Base-by-base conservation (phyloP, 1,140 invertebrate genomes). In the Papilio helenus region DNA sequence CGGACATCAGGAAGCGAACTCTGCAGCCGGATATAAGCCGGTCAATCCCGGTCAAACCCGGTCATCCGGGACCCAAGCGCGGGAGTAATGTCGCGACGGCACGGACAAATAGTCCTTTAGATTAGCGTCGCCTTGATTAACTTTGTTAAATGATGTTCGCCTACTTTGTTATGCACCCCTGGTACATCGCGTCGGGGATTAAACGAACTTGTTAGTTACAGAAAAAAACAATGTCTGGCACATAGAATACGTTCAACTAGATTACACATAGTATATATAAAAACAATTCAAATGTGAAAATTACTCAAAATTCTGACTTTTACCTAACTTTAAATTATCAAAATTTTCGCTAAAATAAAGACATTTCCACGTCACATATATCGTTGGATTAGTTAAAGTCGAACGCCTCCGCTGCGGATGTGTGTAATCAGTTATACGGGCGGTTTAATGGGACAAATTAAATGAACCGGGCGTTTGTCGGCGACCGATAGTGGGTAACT, bases 121-220 rank as follows among this genome's bases (percentile, higher is more conserved):
- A 91, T 92, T 90, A 91, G 86, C 84, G 81, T 84, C 86, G 87
- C 87, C 87, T 90, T 92, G 89, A 92, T 92, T 92, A 92, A 91
- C 90, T 90, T 86, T 86, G 86, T 86, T 81, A 80, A 85, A 81
- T 83, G 82, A 80, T 79, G 82, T 88, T 87, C 83, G 84, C 85
- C 84, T 88, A 84, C 84, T 90, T 88, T 85, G 84, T 87, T 92
- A 92, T 91, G 86, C 86, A 86, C 88, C 83, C 89, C 89, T 88
- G 79, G 88, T 89, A 87, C 83, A 84, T 83, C 14, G 26, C 26
- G 55, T 26, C 39, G 26, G 76, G 81, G 82, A 81, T 84, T 79
- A 81, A 82, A 74, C 80, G 77, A 82, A 73, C 23, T 61, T 81
- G 79, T 80, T 74, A 71, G 51, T 42, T 23, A 72, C 51, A 51